Percentiles rank a stretch among this genome's conserved stretches.
phyloP scores from a whole-genome alignment of 2,797 vertebrate genomes.

The Melanotaenia maccullochi region DNA sequence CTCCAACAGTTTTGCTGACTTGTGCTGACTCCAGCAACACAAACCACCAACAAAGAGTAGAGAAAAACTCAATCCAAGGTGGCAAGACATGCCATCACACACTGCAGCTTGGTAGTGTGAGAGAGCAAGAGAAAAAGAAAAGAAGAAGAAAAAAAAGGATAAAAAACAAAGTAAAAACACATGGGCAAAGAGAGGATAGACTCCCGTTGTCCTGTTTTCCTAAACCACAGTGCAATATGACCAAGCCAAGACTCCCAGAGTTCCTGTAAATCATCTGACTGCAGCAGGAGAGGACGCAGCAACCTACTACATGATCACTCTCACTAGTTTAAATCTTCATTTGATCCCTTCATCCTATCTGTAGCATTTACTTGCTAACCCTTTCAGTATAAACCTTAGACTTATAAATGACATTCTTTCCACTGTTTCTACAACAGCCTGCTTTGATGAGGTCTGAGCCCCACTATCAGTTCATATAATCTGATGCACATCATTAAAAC shows the following conservation, averaged over 20 bases:
- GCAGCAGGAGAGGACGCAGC: constrained; percentile 41
- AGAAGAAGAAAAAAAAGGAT: not conserved
- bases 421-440: not conserved
- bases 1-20: constrained; percentile 68
- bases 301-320: constrained; percentile 43
- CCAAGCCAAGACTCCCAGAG: constrained; percentile 61
- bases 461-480: not conserved
- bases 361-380: constrained; percentile 20
- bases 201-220: constrained; percentile 73
- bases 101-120: constrained; percentile 59
- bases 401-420: not conserved
- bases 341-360: constrained; percentile 5
- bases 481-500: constrained; percentile 33
- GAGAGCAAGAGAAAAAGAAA: constrained; percentile 27
- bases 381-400: not conserved
- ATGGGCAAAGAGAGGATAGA: constrained; percentile 62
- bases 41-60: constrained; percentile 47
- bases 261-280: constrained; percentile 69
- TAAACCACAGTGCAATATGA: constrained; percentile 68
- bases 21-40: constrained; percentile 68
- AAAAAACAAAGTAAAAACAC: constrained; percentile 61
- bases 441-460: not conserved
- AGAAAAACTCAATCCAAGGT: constrained; percentile 64
- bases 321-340: constrained; percentile 29
- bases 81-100: constrained; percentile 42